Evolutionary conservation across 2,888 invertebrate genomes (phyloP).

Genomic region (Emesis castigata): DNA sequence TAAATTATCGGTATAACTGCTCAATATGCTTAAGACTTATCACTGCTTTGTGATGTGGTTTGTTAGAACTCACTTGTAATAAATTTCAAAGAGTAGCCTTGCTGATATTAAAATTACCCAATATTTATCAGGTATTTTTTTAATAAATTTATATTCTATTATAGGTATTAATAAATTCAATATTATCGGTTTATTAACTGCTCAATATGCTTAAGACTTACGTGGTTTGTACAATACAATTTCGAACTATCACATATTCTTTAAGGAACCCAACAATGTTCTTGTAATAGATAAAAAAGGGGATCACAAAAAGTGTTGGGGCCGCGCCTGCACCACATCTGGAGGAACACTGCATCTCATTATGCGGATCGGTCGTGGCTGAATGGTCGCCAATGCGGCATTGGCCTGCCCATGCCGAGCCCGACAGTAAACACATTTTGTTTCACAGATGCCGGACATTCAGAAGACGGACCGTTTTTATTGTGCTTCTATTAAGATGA

Average conservation of each 20-base stretch:
- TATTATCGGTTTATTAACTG: too few species aligned
- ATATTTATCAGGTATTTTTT: too few species aligned
- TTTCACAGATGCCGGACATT: conserved; percentile 13
- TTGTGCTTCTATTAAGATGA: neutral
- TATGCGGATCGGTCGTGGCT: conserved; percentile 83
- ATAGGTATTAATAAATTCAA: too few species aligned
- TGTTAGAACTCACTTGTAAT: too few species aligned
- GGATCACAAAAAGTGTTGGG: conserved; percentile 80
- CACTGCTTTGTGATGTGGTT: too few species aligned
- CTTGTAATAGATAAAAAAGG: conserved; percentile 74
- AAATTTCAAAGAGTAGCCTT: too few species aligned
- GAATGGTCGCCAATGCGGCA: conserved; percentile 72
- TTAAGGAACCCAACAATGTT: conserved; percentile 70
- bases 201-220: neutral
- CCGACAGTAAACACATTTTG: conserved; percentile 14
- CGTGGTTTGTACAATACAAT: neutral
- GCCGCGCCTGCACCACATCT: conserved; percentile 86
- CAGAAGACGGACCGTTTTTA: neutral
- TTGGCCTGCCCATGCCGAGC: conserved; percentile 70
- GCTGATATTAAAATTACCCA: too few species aligned
- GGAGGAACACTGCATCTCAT: conserved; percentile 85
- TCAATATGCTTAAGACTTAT: neutral
- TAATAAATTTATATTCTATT: too few species aligned
- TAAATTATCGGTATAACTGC: too few species aligned
- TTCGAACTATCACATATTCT: neutral